phyloP scores from a whole-genome alignment of 2,888 invertebrate species.

The Clistopyga incitator region DNA sequence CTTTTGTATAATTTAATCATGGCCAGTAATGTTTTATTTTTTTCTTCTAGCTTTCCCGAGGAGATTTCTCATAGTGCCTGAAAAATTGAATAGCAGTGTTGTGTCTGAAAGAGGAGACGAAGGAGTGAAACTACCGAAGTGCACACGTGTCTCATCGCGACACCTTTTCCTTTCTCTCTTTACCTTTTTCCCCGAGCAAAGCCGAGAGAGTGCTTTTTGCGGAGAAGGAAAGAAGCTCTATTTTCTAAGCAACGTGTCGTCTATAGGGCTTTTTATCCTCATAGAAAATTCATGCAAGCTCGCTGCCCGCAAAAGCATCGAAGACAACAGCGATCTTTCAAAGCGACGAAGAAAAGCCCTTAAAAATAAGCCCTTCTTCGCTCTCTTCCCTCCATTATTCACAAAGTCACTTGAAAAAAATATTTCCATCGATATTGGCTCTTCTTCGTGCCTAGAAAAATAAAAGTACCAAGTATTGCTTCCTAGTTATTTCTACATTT shows the following conservation, averaged over 20 bases:
- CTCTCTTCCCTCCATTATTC: too few species aligned
- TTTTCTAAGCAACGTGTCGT: neutral
- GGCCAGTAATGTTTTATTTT: neutral
- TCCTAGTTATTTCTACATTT: too few species aligned
- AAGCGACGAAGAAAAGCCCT: neutral
- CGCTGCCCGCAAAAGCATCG: constrained; percentile 20
- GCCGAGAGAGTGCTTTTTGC: neutral
- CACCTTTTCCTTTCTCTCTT: neutral
- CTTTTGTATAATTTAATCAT: too few species aligned
- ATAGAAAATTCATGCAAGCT: constrained; percentile 38
- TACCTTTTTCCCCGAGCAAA: neutral
- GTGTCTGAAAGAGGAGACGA: neutral
- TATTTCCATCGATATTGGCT: too few species aligned
- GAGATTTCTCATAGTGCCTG: neutral
- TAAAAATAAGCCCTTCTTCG: neutral
- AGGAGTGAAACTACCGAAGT: neutral
- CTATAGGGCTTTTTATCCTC: constrained; percentile 8
- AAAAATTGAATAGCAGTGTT: neutral
- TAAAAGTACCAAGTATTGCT: too few species aligned
- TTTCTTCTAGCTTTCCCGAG: neutral
- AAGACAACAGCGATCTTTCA: constrained; percentile 2
- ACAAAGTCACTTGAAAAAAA: too few species aligned
- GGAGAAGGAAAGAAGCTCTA: constrained; percentile 21
- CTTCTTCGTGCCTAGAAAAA: too few species aligned
- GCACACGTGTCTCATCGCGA: neutral